Evolutionary conservation across 2,113 vertebrate genomes (phyloP).

Genomic region (Hoplias malabaricus): DNA sequence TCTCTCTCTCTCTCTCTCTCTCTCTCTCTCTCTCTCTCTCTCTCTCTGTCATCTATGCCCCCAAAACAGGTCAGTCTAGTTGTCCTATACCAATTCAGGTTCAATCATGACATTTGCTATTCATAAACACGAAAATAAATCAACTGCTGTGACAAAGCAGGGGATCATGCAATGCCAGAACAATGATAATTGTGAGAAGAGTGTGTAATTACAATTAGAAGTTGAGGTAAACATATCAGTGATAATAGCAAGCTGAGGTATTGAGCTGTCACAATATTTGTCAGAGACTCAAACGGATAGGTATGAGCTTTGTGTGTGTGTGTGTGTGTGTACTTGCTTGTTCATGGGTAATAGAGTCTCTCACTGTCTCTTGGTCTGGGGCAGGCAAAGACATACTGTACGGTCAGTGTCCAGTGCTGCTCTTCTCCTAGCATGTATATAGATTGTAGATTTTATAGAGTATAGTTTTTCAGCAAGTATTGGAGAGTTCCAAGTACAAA

Average conservation of each 20-base stretch:
- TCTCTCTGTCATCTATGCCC: not conserved
- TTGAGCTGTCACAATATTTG: not conserved
- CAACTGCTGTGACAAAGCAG: not conserved
- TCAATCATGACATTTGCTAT: not conserved
- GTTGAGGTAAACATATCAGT: too few species aligned
- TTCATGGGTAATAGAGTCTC: not conserved
- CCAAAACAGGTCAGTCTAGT: not conserved
- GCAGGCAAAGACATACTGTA: not conserved
- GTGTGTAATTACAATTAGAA: not conserved
- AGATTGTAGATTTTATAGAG: too few species aligned
- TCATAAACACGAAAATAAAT: not conserved
- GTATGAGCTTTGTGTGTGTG: slow-evolving; percentile 3
- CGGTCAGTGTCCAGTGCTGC: not conserved
- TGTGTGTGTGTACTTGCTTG: not conserved
- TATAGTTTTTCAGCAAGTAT: too few species aligned
- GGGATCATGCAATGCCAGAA: not conserved
- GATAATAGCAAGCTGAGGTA: too few species aligned
- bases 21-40: not conserved
- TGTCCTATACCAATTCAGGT: not conserved
- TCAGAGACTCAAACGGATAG: not conserved
- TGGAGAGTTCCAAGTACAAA: too few species aligned
- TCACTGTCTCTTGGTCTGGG: not conserved
- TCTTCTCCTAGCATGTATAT: not conserved
- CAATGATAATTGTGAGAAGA: not conserved
- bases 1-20: not conserved